Conservation (phyloP, 2,113 vertebrate genomes). For the Melanerpes aurifrons region DNA sequence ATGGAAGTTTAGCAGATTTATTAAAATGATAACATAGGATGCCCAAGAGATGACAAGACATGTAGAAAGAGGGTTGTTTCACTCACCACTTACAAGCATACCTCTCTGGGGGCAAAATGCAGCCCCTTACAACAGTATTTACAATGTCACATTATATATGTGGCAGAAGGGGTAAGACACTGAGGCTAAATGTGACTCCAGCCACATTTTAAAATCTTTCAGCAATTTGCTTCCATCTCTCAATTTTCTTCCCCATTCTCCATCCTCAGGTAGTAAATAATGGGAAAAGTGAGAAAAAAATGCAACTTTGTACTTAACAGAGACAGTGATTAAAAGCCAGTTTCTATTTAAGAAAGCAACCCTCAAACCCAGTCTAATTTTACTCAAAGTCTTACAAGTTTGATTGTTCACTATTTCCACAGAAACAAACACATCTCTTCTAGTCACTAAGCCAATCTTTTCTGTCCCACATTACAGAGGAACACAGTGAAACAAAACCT, state of each 20-base stretch:
- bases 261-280: neutral
- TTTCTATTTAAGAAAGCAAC: neutral
- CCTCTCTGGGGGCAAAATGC: neutral
- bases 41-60: neutral
- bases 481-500: neutral
- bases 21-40: slow-evolving; percentile 24
- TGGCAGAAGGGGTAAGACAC: neutral
- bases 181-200: neutral
- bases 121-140: neutral
- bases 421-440: neutral
- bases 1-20: slow-evolving; percentile 29
- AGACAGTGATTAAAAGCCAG: neutral
- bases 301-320: neutral
- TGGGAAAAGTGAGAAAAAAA: neutral
- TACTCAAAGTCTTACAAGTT: neutral
- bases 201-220: neutral
- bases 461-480: neutral
- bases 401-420: neutral
- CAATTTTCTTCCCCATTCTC: neutral
- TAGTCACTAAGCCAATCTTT: neutral
- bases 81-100: neutral
- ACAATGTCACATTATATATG: neutral
- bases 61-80: neutral
- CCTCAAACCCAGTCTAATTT: neutral
- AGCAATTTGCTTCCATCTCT: neutral